Evolutionary conservation across 2,797 vertebrate genomes (phyloP), one percentile per base, ranked within the genome.

Genomic region (Lateolabrax maculatus): DNA sequence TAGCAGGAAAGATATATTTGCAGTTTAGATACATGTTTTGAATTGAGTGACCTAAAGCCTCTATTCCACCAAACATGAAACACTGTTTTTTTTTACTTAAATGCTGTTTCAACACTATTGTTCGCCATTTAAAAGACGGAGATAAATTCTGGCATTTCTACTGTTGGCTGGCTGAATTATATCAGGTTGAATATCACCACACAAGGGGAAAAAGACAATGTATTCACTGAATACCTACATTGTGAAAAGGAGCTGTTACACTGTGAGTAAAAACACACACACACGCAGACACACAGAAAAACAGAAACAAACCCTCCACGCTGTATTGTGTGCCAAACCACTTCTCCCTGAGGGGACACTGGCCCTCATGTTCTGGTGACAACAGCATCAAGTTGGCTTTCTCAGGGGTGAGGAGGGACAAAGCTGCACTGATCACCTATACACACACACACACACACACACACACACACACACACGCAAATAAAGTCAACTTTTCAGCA

Each of bases 271-370:
- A 80, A 49, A 57, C 48, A 31, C 27, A 81, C 46, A 60, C n/a
- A 79, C 23, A 71, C 16, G 71, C 13, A 73, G 43, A 66, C 15
- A 64, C 44, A 68, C 19, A 80, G 15, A 75, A 6, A 31, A 52
- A 56, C 9, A 48, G 16, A 53, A 19, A 82, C 92, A 62, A 71
- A 98, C 98, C 97, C 93, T 99, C 97, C 81, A 96, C n/a, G 21
- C 93, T 96, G 94, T 98, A 99, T 25, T 97, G 96, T 3, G 98
- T 99, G 69, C 97, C 96, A 93, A 99, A 99, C 98, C 98, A 99
- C 91, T 95, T 97, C 93, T 99, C 98, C 87, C 93, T 96, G 31
- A 97, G 96, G 65, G 95, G 93, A 93, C 97, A 99, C 63, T 90
- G 96, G 87, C 97, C 97, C 89, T 99, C 97, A 2, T 99, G 97